A percentile compares a stretch with the other conserved stretches of the same genome.
Conservation (phyloP, 2,797 vertebrate genomes). For the Myotis daubentonii region DNA sequence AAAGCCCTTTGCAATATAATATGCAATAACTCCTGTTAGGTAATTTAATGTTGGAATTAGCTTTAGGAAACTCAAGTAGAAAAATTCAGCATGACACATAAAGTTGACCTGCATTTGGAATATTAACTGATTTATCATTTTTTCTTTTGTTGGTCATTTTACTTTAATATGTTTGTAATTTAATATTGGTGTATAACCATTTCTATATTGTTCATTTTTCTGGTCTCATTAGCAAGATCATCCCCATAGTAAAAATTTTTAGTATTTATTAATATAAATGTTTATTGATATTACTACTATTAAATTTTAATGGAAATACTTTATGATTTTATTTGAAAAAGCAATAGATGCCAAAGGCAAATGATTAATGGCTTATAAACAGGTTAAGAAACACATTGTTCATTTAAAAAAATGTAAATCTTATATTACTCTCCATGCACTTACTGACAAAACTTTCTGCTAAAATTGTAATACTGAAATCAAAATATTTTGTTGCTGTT, state of each 20-base stretch:
- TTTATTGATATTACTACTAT: conserved; percentile 64
- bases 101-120: conserved; percentile 27
- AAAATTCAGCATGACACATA: background rate
- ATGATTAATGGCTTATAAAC: conserved; percentile 63
- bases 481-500: background rate
- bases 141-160: conserved; percentile 43
- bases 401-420: conserved; percentile 75
- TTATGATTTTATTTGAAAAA: conserved; percentile 74
- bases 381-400: conserved; percentile 75
- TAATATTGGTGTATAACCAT: background rate
- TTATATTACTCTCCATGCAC: conserved; percentile 53
- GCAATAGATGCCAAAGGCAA: conserved; percentile 55
- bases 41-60: conserved; percentile 23
- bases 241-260: conserved; percentile 40
- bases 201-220: conserved; percentile 57
- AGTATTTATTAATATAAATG: conserved; percentile 64
- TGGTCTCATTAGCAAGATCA: background rate
- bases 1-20: conserved; percentile 6
- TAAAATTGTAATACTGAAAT: conserved; percentile 40
- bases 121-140: conserved; percentile 22
- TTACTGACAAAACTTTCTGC: conserved; percentile 63
- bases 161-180: conserved; percentile 10
- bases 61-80: conserved; percentile 50
- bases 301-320: conserved; percentile 60
- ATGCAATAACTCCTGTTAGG: background rate